A percentile compares a stretch with the other conserved stretches of the same genome.
phyloP scores from a whole-genome alignment of 1,140 invertebrate species.

The Brachionus plicatilis region DNA sequence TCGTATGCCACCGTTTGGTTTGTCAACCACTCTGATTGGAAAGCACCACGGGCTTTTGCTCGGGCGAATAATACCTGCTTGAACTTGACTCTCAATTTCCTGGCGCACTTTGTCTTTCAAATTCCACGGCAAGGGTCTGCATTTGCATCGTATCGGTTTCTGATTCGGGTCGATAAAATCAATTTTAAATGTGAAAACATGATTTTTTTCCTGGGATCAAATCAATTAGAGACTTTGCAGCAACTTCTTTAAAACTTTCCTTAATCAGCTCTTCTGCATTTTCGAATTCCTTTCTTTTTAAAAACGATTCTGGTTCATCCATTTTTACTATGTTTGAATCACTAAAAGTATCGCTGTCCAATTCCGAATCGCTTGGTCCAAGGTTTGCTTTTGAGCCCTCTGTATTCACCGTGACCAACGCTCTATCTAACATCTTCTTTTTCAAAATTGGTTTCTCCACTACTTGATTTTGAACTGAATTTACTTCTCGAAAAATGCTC shows the following conservation, averaged over 20 bases:
- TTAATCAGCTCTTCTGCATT: not conserved
- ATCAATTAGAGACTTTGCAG: not conserved
- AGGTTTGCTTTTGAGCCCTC: not conserved
- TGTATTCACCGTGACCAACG: not conserved
- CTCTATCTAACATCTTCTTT: not conserved
- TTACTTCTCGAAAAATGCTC: not conserved
- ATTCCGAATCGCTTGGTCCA: not conserved
- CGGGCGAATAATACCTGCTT: conserved; percentile 39
- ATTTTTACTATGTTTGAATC: not conserved
- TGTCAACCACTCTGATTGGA: conserved; percentile 43
- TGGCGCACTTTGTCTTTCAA: not conserved
- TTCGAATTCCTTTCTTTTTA: not conserved
- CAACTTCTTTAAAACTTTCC: not conserved
- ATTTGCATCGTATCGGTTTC: conserved; percentile 1
- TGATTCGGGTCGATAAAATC: not conserved
- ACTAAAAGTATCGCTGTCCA: not conserved
- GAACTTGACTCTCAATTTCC: not conserved
- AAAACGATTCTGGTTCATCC: not conserved
- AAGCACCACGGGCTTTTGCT: conserved; percentile 43
- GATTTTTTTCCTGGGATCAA: not conserved
- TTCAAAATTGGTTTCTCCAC: no score
- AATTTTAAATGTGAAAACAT: conserved; percentile 3
- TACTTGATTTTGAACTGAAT: no score
- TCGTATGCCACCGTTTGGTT: not conserved
- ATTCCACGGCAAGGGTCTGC: not conserved